phyloP scores from a whole-genome alignment of 2,888 invertebrate species.

The Zaprionus bogoriensis region DNA sequence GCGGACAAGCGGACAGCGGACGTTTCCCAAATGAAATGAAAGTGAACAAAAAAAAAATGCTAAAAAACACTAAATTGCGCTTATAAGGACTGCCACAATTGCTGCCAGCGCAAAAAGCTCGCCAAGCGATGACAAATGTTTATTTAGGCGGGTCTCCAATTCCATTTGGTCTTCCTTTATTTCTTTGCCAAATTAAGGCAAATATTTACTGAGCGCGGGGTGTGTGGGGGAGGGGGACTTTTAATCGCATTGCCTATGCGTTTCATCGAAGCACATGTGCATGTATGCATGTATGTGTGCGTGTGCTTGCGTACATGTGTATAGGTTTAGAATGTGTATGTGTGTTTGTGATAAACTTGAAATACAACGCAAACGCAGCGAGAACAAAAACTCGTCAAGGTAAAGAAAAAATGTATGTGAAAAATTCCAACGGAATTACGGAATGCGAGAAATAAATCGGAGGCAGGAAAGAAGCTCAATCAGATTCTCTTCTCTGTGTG shows the following conservation, averaged over 20 bases:
- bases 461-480: constrained; percentile 40
- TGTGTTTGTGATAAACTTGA: constrained; percentile 63
- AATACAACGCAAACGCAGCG: constrained; percentile 63
- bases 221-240: constrained; percentile 10
- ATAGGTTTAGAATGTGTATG: constrained; percentile 9
- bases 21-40: constrained; percentile 45
- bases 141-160: constrained; percentile 16
- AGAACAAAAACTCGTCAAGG: constrained; percentile 67
- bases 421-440: constrained; percentile 70
- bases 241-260: constrained; percentile 33
- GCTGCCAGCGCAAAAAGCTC: constrained; percentile 11
- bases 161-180: constrained; percentile 3
- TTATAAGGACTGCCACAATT: constrained; percentile 57
- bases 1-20: constrained; percentile 50
- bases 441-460: constrained; percentile 57
- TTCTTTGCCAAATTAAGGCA: constrained; percentile 34
- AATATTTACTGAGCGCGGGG: constrained; percentile 12
- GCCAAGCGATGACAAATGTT: constrained; percentile 21
- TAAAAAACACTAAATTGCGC: constrained; percentile 55
- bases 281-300: constrained; percentile 26
- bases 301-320: constrained; percentile 12
- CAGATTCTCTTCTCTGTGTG: constrained; percentile 27
- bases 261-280: constrained; percentile 40
- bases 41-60: constrained; percentile 38
- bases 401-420: constrained; percentile 62